Percentiles rank a stretch among this genome's conserved stretches.
phyloP scores from a whole-genome alignment of 2,888 invertebrate genomes.

The Galeruca laticollis region DNA sequence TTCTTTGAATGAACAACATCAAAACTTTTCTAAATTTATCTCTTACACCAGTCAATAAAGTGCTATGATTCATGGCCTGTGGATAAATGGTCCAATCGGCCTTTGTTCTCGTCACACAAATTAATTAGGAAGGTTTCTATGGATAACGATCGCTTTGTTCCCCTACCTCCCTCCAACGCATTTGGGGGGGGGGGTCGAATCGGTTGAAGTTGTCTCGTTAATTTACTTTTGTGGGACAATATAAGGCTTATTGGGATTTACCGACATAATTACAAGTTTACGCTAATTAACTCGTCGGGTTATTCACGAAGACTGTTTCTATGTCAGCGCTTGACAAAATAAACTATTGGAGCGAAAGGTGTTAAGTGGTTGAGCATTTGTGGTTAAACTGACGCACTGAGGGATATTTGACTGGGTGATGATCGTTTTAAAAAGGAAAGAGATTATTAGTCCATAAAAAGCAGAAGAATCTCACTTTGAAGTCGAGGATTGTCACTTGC shows the following conservation, averaged over 20 bases:
- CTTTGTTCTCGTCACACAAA: slow-evolving; percentile 25
- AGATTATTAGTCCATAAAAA: not conserved
- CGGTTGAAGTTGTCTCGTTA: slow-evolving; percentile 8
- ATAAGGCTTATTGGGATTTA: slow-evolving; percentile 11
- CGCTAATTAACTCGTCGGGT: slow-evolving; percentile 18
- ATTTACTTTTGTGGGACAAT: slow-evolving; percentile 19
- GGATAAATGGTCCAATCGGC: slow-evolving; percentile 15
- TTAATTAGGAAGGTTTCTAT: slow-evolving; percentile 24
- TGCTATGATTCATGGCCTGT: slow-evolving; percentile 14
- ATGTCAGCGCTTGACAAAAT: not conserved
- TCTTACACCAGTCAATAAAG: not conserved
- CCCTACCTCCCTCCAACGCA: slow-evolving; percentile 7
- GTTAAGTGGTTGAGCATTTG: slow-evolving; percentile 10
- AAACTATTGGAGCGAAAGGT: slow-evolving; percentile 14
- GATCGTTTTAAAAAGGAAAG: not conserved
- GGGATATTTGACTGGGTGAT: not conserved
- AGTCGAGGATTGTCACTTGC: too few species aligned
- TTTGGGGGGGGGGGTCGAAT: not conserved
- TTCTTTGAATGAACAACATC: not conserved
- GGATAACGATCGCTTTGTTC: slow-evolving; percentile 20
- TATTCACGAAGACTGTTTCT: not conserved
- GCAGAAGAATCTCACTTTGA: too few species aligned
- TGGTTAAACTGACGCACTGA: not conserved
- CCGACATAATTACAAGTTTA: slow-evolving; percentile 18
- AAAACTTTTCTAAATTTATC: slow-evolving; percentile 15